Evolutionary conservation across 2,797 vertebrate genomes (phyloP), one percentile per base, ranked within the genome.

Genomic region (Clarias pachynema): DNA sequence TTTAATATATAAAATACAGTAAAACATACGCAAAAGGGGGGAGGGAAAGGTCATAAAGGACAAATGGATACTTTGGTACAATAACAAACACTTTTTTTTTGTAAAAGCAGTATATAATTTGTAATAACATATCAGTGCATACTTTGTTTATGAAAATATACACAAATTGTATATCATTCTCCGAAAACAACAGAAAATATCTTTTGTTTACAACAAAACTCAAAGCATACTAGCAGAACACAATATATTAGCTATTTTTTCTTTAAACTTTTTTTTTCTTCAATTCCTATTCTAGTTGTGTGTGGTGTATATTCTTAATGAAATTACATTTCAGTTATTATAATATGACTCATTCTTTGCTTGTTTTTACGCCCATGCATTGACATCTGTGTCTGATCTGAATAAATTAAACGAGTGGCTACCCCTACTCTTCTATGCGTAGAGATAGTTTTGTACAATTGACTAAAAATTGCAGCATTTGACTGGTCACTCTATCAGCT

Each of bases 71-170:
- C 96, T 97, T 97, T 96, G 96, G 96, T 97, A 97, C 97, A 95
- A 96, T 96, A 97, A 97, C 96, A 97, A 96, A 97, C 96, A 96
- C 95, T 95, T 95, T 95, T 66, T 57, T 91, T 96, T 96, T 96
- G 96, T 96, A 96, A 97, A 97, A 97, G 96, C 95, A 96, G 95
- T 96, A 96, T 96, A 97, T 95, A 97, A 95, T 97, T 95, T 95
- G 94, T 95, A 96, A 95, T 97, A 97, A 97, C 96, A 96, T 96
- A 94, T 97, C 96, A 97, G 97, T 97, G 97, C 97, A 97, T 97
- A 97, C 96, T 96, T 97, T 97, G 96, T 95, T 96, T 97, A 97
- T 96, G 96, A 97, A 97, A 97, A 97, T 97, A 97, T 97, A 97
- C 96, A 97, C 96, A 96, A 95, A 96, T 93, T 96, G 96, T 96